Evolutionary conservation across 2,113 vertebrate species (phyloP), one percentile per base, ranked within the genome.

Genomic region (Oreotragus oreotragus): DNA sequence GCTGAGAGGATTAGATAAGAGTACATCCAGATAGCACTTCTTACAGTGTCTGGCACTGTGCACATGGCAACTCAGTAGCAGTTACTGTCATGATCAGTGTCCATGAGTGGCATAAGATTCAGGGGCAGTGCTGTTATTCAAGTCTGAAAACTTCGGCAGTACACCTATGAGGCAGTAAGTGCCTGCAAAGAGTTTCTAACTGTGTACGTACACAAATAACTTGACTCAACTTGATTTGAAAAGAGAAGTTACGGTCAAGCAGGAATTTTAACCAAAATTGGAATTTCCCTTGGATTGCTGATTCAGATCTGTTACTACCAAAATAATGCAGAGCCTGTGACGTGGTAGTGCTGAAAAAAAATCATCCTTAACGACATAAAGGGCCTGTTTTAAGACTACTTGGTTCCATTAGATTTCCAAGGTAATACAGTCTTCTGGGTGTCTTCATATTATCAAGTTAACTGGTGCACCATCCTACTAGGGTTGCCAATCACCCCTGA

Each of bases 191-290:
- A 84, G 49, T n/a, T 94, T 87, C 62, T 58, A 30, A 95, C 86
- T 51, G 49, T 85, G 2, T 45, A 39, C 47, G 1, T 43, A 70
- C 4, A 47, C 55, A 51, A 84, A 81, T 77, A 92, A 87, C 83
- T 55, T 79, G 16, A 89, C 15, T 76, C 64, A 6, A 43, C 30
- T 30, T 53, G 62, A 64, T 77, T 30, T 80, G 45, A 70, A 92
- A 88, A 88, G 23, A 53, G 76, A 86, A 45, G 47, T n/a, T 43
- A 87, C 27, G 8, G 39, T 49, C 89, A 58, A 88, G 84, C 57
- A 84, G 8, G 47, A 79, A 93, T 66, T 98, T 94, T 81, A 83
- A 87, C 30, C 90, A 57, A 97, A 96, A 92, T 64, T 83, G 51
- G 95, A 97, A 87, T 79, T 88, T 16, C n/a, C 28, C 55, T 49